A percentile compares a stretch with the other conserved stretches of the same genome.
Evolutionary conservation across 2,113 vertebrate genomes (phyloP).

Genomic region (Aegypius monachus): DNA sequence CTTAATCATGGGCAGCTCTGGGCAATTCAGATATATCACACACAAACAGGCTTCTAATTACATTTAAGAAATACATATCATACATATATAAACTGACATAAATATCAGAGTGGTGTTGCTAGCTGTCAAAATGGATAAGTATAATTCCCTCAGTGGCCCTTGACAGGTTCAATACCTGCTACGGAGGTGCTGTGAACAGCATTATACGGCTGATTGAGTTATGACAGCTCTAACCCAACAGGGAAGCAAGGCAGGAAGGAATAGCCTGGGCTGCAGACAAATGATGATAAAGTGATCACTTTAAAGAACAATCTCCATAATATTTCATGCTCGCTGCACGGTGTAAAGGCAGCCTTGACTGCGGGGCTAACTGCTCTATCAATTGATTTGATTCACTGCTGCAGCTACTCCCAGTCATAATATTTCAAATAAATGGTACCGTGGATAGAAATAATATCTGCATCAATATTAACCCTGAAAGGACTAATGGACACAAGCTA

Average conservation of each 20-base stretch:
- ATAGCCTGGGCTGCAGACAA: constrained; percentile 88
- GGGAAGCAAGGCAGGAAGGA: constrained; percentile 80
- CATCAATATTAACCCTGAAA: constrained; percentile 99
- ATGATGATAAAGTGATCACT: constrained; percentile 99
- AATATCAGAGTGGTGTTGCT: constrained; percentile 82
- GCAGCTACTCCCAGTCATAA: constrained; percentile 92
- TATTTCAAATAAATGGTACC: constrained; percentile 99
- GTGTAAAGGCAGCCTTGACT: constrained; percentile 81
- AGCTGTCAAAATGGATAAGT: constrained; percentile 85
- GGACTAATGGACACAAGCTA: constrained; percentile 93
- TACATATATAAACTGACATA: constrained; percentile 84
- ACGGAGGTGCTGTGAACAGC: constrained; percentile 67
- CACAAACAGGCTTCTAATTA: constrained; percentile 70
- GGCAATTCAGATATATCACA: constrained; percentile 67
- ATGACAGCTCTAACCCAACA: constrained; percentile 94
- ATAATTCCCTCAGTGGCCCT: constrained; percentile 80
- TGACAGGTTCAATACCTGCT: constrained; percentile 81
- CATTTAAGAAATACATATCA: constrained; percentile 76
- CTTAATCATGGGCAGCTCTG: constrained; percentile 64
- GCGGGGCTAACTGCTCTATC: constrained; percentile 97
- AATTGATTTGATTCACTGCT: constrained; percentile 99
- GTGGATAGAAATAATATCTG: constrained; percentile 99
- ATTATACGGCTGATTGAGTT: constrained; percentile 98
- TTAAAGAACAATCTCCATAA: constrained; percentile 99
- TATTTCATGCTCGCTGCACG: constrained; percentile 96